Evolutionary conservation across 2,797 vertebrate genomes (phyloP).

Genomic region (Ibycter americanus): DNA sequence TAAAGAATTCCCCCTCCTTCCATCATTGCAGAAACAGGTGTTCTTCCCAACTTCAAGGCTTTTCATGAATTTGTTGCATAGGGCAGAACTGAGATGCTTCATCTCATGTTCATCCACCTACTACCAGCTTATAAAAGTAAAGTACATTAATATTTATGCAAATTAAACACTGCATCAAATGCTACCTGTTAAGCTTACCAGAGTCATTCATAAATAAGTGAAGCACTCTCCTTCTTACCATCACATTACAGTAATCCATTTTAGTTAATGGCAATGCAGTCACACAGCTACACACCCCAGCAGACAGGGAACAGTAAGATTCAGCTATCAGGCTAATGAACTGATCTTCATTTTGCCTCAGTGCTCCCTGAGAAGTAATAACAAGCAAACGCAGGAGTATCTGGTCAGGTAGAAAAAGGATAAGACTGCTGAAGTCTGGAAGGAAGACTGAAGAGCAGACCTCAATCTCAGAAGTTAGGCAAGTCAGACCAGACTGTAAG

Average conservation of each 20-base stretch:
- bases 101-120: neutral
- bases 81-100: neutral
- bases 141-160: neutral
- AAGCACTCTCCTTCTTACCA: neutral
- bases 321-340: neutral
- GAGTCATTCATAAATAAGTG: neutral
- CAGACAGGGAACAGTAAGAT: neutral
- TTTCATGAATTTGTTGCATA: neutral
- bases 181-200: neutral
- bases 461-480: neutral
- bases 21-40: neutral
- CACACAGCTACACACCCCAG: neutral
- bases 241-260: neutral
- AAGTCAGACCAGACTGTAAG: neutral
- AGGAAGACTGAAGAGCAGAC: neutral
- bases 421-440: neutral
- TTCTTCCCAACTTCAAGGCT: neutral
- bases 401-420: neutral
- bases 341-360: neutral
- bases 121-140: neutral
- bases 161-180: neutral
- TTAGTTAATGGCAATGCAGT: rapidly evolving
- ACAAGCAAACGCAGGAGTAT: neutral
- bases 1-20: neutral
- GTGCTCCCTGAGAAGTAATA: neutral